Evolutionary conservation across 2,888 invertebrate genomes (phyloP), one percentile per base, ranked within the genome.

Genomic region (Pollenia labialis): DNA sequence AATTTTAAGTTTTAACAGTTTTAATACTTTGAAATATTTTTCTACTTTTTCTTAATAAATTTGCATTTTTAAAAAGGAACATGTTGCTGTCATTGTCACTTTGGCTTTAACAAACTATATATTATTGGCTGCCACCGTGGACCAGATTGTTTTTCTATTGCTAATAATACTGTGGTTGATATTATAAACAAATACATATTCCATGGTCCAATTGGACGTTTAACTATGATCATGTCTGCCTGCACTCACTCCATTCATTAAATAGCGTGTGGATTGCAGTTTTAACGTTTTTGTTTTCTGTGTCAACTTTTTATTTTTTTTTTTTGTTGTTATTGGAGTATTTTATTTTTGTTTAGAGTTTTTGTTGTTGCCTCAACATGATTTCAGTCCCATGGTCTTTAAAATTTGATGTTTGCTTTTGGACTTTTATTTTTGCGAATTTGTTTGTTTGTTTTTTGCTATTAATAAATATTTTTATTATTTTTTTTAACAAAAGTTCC

Each of bases 211-310:
- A 72, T 71, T 75, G 56, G 32, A 86, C n/a, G 76, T 77, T 71
- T 77, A 62, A 68, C 74, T 81, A 68, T 69, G 84, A 77, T 77
- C 80, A 74, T 54, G 72, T 69, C 68, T 69, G 42, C 50, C 58
- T 52, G 40, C 64, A 82, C 71, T 86, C n/a, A 72, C 40, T 62
- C 60, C 56, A 87, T 81, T 87, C 68, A 80, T 69, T 84, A 80
- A 85, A 58, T 54, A 74, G 40, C 72, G 16, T 84, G 66, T 62
- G 84, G 50, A 54, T 79, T 76, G 71, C 75, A 81, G 80, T 48
- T 23, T 58, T 42, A 64, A 72, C n/a, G n/a, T 46, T 60, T 50
- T 32, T 32, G 32, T 32, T 18, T 42, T 44, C 44, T 64, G 46
- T 46, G 40, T 44, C 18, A 48, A 9, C 52, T 50, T 62, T 9